Base-by-base conservation (phyloP, 2,888 invertebrate species). In the Fissipunctia ypsillon region DNA sequence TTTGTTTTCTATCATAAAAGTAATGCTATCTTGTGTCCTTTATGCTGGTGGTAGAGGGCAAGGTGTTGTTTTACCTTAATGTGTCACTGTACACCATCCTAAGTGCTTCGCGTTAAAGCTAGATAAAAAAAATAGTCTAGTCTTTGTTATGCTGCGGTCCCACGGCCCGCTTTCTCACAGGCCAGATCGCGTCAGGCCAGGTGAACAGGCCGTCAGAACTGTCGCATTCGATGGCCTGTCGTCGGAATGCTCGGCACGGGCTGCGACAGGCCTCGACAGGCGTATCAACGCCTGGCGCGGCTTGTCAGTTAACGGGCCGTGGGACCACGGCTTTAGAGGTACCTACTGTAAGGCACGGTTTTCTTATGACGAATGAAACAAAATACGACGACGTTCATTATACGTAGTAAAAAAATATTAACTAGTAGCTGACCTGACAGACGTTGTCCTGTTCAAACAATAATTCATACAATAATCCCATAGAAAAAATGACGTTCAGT, bases 1-100 rank as follows among this genome's bases (percentile, higher is more conserved):
- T 79, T 79, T 63, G 57, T 63, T 52, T 50, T 22, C 22, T 25
- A 28, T 52, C 22, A 59, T 43, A 50, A 72, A 78, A 72, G 22
- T 22, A 50, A 57, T 25, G 50, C 14, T 14, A 31, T 59, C 4
- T 52, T 28, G 7, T 45, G 43, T n/a, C 73, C 73, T 79, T 25
- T 25, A 52, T 31, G 19, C 38, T 57, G 35, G 35, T 22, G 38
- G 38, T 52, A 52, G 38, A 76, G 56, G 73, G 4, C 73, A 28
- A 31, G 45, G 54, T 72, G 73, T 72, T 50, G 9, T 22, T 63
- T 78, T 54, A 76, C 52, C 43, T 31, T 38, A 38, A 45, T 14
- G 50, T 43, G 50, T 12, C 50, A 59, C 12, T 25, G 54, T 48
- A 74, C 50, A 63, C 41, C n/a, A 19, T 10, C 16, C 25, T 50